Evolutionary conservation across 1,140 invertebrate species (phyloP), one percentile per base, ranked within the genome.

Genomic region (Sinonovacula constricta): DNA sequence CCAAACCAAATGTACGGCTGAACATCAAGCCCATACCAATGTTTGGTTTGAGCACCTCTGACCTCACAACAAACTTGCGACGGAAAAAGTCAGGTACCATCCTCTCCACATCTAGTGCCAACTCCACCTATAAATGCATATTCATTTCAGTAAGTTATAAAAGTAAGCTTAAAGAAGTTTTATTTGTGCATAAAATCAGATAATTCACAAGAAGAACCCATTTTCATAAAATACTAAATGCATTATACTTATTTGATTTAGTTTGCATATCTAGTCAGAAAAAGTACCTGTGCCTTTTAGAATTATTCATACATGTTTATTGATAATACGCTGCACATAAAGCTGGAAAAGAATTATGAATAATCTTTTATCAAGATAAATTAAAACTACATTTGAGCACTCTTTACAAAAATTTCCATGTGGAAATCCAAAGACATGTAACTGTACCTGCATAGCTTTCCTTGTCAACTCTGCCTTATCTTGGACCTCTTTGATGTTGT

Each of bases 381-480:
- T n/a, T n/a, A n/a, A n/a, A n/a, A n/a, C n/a, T n/a, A n/a, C n/a
- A n/a, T 18, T 45, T 45, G 39, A 45, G 39, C 7, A 7, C 39
- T 45, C 7, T 7, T 45, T 45, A 10, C 18, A 10, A 7, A 45
- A 45, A 7, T 7, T 45, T 45, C 39, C 18, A 18, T 45, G 18
- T 45, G 7, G 18, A 18, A 45, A 45, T 10, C 39, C 18, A 45
- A 10, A 45, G 7, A 45, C 7, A 10, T 45, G n/a, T n/a, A n/a
- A n/a, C n/a, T 18, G 26, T 22, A 93, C 92, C 87, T 92, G 92
- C 92, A 93, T 93, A 36, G 91, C 92, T 65, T 92, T 86, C 69
- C 92, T 88, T 80, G 90, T 92, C 5, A 93, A 87, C 15, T 90
- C 89, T 51, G 93, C 92, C 76, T 93, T 88, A 51, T 93, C 92